phyloP scores from a whole-genome alignment of 2,797 vertebrate genomes.

The Squalus acanthias region DNA sequence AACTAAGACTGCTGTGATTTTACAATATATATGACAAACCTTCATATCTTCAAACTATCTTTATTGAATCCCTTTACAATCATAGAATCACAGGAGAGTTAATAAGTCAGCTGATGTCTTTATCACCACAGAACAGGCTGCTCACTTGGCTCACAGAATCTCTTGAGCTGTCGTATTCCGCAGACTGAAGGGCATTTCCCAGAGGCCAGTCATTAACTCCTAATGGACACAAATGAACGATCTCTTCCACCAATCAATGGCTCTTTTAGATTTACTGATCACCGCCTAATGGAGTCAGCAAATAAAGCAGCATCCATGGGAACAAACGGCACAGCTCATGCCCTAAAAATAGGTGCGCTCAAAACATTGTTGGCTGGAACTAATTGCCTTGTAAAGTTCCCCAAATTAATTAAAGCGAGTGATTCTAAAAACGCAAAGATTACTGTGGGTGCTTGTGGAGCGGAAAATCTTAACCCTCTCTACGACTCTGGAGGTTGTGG shows the following conservation, averaged over 20 bases:
- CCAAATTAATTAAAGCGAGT: background rate
- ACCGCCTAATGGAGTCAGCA: background rate
- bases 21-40: background rate
- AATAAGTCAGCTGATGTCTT: background rate
- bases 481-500: background rate
- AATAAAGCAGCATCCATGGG: background rate
- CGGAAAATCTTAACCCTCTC: background rate
- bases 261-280: background rate
- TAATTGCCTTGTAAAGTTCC: background rate
- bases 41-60: background rate
- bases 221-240: background rate
- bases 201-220: background rate
- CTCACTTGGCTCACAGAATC: background rate
- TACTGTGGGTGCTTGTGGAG: background rate
- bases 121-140: background rate
- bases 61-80: background rate
- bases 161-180: background rate
- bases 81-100: background rate
- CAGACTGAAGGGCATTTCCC: background rate
- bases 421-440: background rate
- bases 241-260: background rate
- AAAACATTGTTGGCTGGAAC: background rate
- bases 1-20: background rate
- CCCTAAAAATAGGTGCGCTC: background rate
- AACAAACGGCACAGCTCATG: background rate